Base-by-base conservation (phyloP, 2,888 invertebrate genomes). In the Drosophila nr. perissopoda region DNA sequence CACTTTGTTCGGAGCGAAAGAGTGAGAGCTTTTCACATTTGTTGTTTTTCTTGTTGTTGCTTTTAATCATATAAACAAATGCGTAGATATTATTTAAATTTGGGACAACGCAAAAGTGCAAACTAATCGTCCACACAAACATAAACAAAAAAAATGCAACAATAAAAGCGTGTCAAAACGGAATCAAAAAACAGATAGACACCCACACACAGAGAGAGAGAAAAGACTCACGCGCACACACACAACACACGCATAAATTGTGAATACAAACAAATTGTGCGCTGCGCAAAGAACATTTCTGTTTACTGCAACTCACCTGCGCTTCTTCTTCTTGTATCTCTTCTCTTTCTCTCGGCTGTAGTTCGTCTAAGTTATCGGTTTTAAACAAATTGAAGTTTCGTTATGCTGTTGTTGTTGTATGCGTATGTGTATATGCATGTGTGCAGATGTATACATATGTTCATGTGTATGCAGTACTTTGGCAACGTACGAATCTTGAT, bases 11-110 rank as follows among this genome's bases (percentile, higher is more conserved):
- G 7, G 25, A 25, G 16, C 36, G 25, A 38, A 49, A 29, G 27
- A 52, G 62, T 62, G 59, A 54, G 58, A 67, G 62, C 58, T 62
- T 67, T 52, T 53, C 33, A 27, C 18, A 13, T 29, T 33, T 52
- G 21, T 40, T 33, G 33, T 33, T 11, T 31, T 33, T 52, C 21
- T 40, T 66, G 29, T 58, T 56, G 33, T 76, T 53, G 52, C 34
- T 62, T 38, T 49, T 64, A 48, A 29, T 57, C 74, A 71, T 31
- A 87, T 76, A 86, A 88, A 84, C 83, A 85, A 85, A 85, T 85
- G 84, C 89, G 84, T 83, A 85, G 75, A 83, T 62, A 61, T 79
- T 49, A 25, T 57, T 66, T 42, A 4, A 48, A 53, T 53, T 60
- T 34, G 21, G 21, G 52, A 61, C 51, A 70, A 51, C 49, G 36